Conservation (phyloP, 2,113 vertebrate genomes). For the Conger conger region DNA sequence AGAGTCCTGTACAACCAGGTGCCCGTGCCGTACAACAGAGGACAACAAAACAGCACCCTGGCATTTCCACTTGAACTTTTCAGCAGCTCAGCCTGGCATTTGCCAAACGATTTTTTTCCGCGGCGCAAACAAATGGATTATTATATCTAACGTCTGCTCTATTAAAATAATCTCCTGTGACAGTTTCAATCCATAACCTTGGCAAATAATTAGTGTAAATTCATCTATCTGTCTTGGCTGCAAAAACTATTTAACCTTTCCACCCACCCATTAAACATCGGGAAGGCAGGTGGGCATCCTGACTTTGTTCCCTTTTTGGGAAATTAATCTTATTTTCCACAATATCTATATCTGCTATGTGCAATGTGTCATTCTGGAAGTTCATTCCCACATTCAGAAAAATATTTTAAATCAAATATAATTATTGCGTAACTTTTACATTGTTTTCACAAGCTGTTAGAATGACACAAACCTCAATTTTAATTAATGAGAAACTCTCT, state of each 20-base stretch:
- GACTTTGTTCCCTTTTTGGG: neutral
- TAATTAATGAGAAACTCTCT: no score
- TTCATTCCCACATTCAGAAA: no score
- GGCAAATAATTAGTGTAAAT: conserved; percentile 61
- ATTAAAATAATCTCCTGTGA: conserved; percentile 61
- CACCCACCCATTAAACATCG: neutral
- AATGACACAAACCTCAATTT: no score
- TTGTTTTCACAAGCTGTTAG: no score
- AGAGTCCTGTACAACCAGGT: no score
- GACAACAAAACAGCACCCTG: neutral
- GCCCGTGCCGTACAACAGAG: neutral
- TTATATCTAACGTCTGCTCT: conserved; percentile 37
- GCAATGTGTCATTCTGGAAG: no score
- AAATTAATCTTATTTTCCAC: neutral
- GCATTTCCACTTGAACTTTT: no score
- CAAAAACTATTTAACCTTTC: conserved; percentile 40
- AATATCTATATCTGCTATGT: neutral
- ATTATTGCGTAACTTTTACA: no score
- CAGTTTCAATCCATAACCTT: conserved; percentile 64
- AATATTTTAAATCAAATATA: no score
- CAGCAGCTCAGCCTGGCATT: neutral
- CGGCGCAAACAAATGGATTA: conserved; percentile 6
- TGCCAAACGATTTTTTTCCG: neutral
- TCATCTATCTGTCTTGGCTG: conserved; percentile 35
- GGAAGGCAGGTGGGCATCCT: neutral